Evolutionary conservation across 2,113 vertebrate genomes (phyloP).

Genomic region (Otus sunia): DNA sequence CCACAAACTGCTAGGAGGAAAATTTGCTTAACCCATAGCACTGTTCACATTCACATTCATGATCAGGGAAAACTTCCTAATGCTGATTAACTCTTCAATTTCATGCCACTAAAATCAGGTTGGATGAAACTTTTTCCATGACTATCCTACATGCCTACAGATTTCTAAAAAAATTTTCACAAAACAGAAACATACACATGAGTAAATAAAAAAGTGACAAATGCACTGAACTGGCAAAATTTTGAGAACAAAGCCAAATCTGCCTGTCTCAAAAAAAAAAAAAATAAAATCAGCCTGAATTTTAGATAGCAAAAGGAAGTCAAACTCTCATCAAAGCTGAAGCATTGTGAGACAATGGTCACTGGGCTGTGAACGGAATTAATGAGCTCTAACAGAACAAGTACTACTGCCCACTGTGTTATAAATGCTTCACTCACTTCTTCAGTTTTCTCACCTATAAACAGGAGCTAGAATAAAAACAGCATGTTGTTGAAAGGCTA

Average conservation of each 20-base stretch:
- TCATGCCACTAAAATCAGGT: not conserved
- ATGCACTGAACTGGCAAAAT: not conserved
- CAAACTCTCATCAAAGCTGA: not conserved
- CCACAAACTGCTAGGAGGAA: not conserved
- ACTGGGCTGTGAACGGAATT: slow-evolving; percentile 17
- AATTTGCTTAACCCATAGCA: not conserved
- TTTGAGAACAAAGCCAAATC: not conserved
- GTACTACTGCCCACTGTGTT: not conserved
- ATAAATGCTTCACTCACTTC: not conserved
- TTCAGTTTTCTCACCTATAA: not conserved
- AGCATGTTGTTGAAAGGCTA: not conserved
- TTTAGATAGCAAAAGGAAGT: not conserved
- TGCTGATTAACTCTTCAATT: not conserved
- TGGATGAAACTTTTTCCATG: not conserved
- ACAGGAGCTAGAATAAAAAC: not conserved
- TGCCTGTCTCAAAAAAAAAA: not conserved
- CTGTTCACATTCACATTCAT: not conserved
- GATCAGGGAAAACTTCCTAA: not conserved
- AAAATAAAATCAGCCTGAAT: not conserved
- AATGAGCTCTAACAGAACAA: slow-evolving; percentile 24
- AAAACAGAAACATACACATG: not conserved
- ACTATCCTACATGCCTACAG: not conserved
- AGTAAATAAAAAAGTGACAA: not conserved
- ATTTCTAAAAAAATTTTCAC: not conserved
- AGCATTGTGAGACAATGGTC: not conserved